Base-by-base conservation (phyloP, 2,113 vertebrate species). In the Tympanuchus pallidicinctus region DNA sequence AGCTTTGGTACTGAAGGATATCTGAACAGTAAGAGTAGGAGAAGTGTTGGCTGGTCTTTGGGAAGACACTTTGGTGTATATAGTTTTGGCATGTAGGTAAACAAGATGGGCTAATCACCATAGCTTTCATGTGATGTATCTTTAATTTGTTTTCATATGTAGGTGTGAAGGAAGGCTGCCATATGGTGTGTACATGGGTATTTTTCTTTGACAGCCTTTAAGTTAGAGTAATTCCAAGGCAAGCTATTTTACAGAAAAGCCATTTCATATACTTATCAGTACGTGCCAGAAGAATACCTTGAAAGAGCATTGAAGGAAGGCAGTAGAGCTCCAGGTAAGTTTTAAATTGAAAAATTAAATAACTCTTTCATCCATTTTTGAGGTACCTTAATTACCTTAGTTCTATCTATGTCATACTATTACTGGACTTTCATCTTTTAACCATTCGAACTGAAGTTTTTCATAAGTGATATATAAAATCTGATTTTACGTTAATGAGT, bases 131-230 rank as follows among this genome's bases (percentile, higher is more conserved):
- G n/a, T 82, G 89, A 96, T 82, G 28, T 76, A 94, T 79, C 89
- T 76, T 40, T 95, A 95, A 95, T 93, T 92, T 96, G 89, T 92
- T 96, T 95, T 87, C 64, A 19, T 91, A 24, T 77, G 91, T 92
- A 94, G 92, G 92, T 96, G 78, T 92, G 72, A 96, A 90, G 78
- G 87, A 89, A 94, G 78, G 67, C 82, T 92, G 84, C 94, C 95
- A 96, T 96, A 94, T 96, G 96, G 84, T 96, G 87, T 92, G 61
- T 94, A 57, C 86, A 40, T 86, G 93, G 90, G 86, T 96, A 61
- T 79, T 95, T 93, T 94, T 94, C 89, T 75, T 82, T 89, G 92
- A 91, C 95, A 95, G 89, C 64, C 92, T 93, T 94, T 92, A 96
- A 95, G 78, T 92, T 87, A 91, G 90, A 95, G 84, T 72, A 60